phyloP scores from a whole-genome alignment of 2,888 invertebrate genomes.

The Bellardia pandia region DNA sequence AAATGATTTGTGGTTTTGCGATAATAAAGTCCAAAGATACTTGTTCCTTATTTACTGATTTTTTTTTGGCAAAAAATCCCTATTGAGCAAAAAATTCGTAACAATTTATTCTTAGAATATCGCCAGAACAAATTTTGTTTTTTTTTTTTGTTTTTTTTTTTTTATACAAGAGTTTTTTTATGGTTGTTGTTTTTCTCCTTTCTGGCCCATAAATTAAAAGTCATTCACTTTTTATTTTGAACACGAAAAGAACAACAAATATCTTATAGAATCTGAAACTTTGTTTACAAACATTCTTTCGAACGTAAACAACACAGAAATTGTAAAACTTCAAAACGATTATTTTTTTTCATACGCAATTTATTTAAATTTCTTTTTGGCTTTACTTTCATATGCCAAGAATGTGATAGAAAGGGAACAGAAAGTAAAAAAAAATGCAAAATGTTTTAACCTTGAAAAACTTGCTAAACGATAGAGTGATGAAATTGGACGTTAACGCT shows the following conservation, averaged over 20 bases:
- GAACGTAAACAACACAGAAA: neutral
- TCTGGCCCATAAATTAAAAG: constrained; percentile 46
- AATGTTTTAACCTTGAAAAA: constrained; percentile 48
- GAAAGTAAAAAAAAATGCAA: neutral
- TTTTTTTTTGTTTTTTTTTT: neutral
- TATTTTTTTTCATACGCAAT: constrained; percentile 42
- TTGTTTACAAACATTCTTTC: constrained; percentile 33
- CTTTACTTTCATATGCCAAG: constrained; percentile 44
- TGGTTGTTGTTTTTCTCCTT: constrained; percentile 1
- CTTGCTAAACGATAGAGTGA: neutral
- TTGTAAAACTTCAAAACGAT: neutral
- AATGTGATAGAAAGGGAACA: constrained; percentile 24
- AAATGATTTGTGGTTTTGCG: constrained; percentile 26
- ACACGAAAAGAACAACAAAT: constrained; percentile 9
- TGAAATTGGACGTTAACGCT: neutral
- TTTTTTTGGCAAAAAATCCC: constrained; percentile 9
- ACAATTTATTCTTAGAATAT: constrained; percentile 28
- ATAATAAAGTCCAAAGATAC: constrained; percentile 14
- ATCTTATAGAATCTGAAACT: constrained; percentile 21
- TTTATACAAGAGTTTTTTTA: neutral
- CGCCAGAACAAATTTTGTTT: neutral
- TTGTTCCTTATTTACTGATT: neutral
- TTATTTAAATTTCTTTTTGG: constrained; percentile 12
- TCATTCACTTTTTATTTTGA: constrained; percentile 52
- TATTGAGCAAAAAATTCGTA: neutral